These are phyloP conservation scores for Rhizomys pruinosus DNA, from an alignment of 2,113 vertebrate genomes.

Conservation along the genomic window DNA sequence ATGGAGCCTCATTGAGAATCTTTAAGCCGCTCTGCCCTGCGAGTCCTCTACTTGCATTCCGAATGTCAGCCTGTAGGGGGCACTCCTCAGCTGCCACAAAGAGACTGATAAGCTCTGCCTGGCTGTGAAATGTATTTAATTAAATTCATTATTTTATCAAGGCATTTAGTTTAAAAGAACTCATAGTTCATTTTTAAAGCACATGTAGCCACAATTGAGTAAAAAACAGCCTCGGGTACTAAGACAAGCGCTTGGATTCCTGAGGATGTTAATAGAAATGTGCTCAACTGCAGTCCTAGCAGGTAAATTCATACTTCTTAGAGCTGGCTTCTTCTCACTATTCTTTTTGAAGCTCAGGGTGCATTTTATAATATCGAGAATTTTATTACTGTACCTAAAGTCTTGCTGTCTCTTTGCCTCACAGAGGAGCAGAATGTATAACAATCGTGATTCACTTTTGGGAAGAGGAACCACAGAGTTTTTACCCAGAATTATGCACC, in stretches of 20 bases:
- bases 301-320: slow-evolving; percentile 26
- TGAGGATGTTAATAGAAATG: slow-evolving; percentile 35
- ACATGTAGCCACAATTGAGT: neutral
- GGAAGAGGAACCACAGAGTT: slow-evolving; percentile 68
- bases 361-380: slow-evolving; percentile 49
- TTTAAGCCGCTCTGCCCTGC: neutral
- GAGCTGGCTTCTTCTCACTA: slow-evolving; percentile 10
- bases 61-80: slow-evolving; percentile 78
- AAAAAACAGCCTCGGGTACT: neutral
- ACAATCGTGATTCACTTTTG: slow-evolving; percentile 56
- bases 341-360: slow-evolving; percentile 35
- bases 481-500: slow-evolving; percentile 66
- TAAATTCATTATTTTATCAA: slow-evolving; percentile 71
- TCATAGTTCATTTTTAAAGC: slow-evolving; percentile 65
- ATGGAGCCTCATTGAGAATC: neutral
- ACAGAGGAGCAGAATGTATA: slow-evolving; percentile 32
- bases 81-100: slow-evolving; percentile 79
- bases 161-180: slow-evolving; percentile 63
- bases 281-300: neutral
- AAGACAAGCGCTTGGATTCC: slow-evolving; percentile 39
- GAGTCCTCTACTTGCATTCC: neutral
- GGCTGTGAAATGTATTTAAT: slow-evolving; percentile 61
- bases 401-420: slow-evolving; percentile 48
- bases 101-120: neutral
- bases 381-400: slow-evolving; percentile 54